Conservation (phyloP, 2,797 vertebrate species). For the Nyctibius grandis region DNA sequence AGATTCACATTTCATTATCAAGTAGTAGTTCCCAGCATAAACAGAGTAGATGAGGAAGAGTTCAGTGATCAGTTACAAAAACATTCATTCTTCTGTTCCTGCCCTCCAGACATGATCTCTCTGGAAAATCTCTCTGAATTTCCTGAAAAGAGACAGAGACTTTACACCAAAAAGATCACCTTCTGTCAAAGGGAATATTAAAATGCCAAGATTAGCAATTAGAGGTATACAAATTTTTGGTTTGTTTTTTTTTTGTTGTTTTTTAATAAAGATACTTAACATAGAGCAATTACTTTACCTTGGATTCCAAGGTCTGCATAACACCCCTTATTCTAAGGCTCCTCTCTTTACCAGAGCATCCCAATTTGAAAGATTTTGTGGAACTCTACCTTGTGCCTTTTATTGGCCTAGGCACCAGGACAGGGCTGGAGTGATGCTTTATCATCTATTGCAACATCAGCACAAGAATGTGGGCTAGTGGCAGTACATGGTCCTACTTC, state of each 20-base stretch:
- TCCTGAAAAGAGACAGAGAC: not conserved
- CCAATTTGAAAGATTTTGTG: not conserved
- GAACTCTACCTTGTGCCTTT: not conserved
- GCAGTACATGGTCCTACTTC: not conserved
- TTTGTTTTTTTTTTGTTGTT: not conserved
- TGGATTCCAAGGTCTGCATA: not conserved
- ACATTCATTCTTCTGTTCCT: not conserved
- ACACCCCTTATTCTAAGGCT: not conserved
- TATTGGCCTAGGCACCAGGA: accelerated
- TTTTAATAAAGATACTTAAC: not conserved
- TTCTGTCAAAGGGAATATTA: not conserved
- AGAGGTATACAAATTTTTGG: not conserved
- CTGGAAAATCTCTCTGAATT: not conserved
- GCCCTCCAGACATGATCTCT: not conserved
- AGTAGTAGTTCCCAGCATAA: not conserved
- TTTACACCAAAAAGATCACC: not conserved
- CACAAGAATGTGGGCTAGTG: not conserved
- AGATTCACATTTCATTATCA: not conserved
- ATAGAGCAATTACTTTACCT: not conserved
- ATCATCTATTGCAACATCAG: not conserved
- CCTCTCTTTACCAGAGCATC: not conserved
- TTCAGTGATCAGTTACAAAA: not conserved
- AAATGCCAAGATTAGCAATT: not conserved
- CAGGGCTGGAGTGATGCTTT: not conserved
- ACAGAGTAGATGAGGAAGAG: not conserved